A percentile compares a stretch with the other conserved stretches of the same genome.
Conservation (phyloP, 2,113 vertebrate species). For the Malaclemys terrapin region DNA sequence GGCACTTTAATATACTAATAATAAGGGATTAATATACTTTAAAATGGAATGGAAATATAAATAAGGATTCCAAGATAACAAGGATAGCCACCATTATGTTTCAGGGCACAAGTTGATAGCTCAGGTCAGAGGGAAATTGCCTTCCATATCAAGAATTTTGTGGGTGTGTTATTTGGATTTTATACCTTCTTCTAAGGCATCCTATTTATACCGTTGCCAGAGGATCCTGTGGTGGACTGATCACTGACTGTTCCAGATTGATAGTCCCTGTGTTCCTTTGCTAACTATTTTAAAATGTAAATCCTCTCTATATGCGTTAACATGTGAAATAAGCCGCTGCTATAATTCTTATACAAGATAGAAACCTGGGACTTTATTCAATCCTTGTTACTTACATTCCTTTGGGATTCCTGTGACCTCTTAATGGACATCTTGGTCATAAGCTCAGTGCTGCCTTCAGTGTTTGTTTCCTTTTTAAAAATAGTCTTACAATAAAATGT, state of each 20-base stretch:
- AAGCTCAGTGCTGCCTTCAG: not conserved
- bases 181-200: not conserved
- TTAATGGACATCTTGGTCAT: not conserved
- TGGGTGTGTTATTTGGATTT: not conserved
- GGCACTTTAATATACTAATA: too few relatives aligned
- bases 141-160: not conserved
- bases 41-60: not conserved
- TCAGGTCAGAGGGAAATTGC: not conserved
- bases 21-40: constrained; percentile 1
- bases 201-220: not conserved
- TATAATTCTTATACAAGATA: not conserved
- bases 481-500: constrained; percentile 6
- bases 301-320: not conserved
- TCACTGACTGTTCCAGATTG: not conserved
- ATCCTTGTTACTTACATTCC: not conserved
- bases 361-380: not conserved
- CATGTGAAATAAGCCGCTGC: not conserved
- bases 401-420: not conserved
- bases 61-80: not conserved
- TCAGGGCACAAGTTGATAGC: not conserved
- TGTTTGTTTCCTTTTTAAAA: not conserved
- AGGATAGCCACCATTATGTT: not conserved
- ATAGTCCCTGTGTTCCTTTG: not conserved
- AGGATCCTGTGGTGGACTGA: not conserved
- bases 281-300: not conserved